Evolutionary conservation across 2,888 invertebrate species (phyloP), one percentile per base, ranked within the genome.

Genomic region (Priocnemis perturbator): DNA sequence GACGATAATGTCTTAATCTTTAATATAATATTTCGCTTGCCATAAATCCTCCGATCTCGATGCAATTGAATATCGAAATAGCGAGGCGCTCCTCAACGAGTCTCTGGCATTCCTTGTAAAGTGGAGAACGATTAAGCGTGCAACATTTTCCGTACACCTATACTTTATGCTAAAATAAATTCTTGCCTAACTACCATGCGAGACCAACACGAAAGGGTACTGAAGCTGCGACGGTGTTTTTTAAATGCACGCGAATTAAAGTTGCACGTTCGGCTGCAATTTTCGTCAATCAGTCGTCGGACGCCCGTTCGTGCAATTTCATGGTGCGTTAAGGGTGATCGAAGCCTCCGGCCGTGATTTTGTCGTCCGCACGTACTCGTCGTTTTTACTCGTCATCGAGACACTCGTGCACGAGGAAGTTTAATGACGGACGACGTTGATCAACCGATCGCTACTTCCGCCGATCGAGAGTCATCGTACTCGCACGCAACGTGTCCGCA

Each of bases 1-100:
- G 45, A 60, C 47, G 69, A 62, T 78, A 67, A 78, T 78, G 78
- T 75, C 77, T 77, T 67, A 67, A 77, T 78, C 75, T 44, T 2
- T 64, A 55, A 45, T 71, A 65, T 68, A 58, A 68, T 68, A 64
- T 59, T 67, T 17, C 19, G 50, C 50, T 17, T 20, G 50, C 20
- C 50, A 20, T 20, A 50, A 50, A 50, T 17, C 14, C 20, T 50
- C 50, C 17, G 20, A 19, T 50, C 1, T 1, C 14, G 1, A 9
- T 2, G 37, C 4, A 37, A 37, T 37, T 37, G 37, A 37, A 37
- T 37, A 11, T 37, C 37, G 11, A 5, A 7, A 11, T 3, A 11
- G 3, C 26, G 26, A 4, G 26, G 26, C 26, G 3, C 37, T 37
- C 11, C 7, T 3, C 7, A 9, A 11, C 37, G 1, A 37, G 37